Evolutionary conservation across 2,888 invertebrate genomes (phyloP), one percentile per base, ranked within the genome.

Genomic region (Andrena camellia): DNA sequence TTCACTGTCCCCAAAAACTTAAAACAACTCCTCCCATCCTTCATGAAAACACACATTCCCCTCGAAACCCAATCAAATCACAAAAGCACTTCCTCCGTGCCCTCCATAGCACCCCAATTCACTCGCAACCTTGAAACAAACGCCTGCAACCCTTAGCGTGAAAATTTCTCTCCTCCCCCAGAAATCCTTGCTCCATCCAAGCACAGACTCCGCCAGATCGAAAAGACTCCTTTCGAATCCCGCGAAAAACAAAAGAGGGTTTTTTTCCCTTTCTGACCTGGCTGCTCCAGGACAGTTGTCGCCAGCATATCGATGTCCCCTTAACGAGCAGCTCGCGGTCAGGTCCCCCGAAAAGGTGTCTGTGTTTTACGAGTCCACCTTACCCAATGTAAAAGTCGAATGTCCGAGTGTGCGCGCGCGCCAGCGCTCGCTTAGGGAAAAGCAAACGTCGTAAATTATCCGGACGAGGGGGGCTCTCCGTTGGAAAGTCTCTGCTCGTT

Each of bases 311-410:
- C 83, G 83, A 83, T 84, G 73, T 84, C 83, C 74, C 52, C 71
- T 57, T 82, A 83, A 83, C 83, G 83, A 83, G 82, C 31, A 59
- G 8, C 64, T 79, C 78, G 83, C 29, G 83, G 83, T 66, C 59
- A 57, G 62, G 64, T 29, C 57, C 62, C 48, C 62, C 48, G 60
- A 29, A 33, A 57, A 75, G 76, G 79, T 79, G 71, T 72, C 76
- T 31, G 60, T 78, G 84, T 78, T 82, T 83, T 82, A 83, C 75
- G 83, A 79, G 75, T 81, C 82, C 68, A n/a, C 66, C 72, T 84
- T 84, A 13, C 76, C 73, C 79, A 83, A 83, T 78, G 84, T 50
- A 33, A 33, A 71, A 75, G 70, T 73, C 72, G 68, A 31, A 31
- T 26, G 62, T 48, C 33, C 17, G 2, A 26, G 57, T 0, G n/a